Evolutionary conservation across 30 jellyfish, hydroid and myxozoan genomes (phyloP), one percentile per base, ranked within the genome.

Genomic region (Catostylus mosaicus): DNA sequence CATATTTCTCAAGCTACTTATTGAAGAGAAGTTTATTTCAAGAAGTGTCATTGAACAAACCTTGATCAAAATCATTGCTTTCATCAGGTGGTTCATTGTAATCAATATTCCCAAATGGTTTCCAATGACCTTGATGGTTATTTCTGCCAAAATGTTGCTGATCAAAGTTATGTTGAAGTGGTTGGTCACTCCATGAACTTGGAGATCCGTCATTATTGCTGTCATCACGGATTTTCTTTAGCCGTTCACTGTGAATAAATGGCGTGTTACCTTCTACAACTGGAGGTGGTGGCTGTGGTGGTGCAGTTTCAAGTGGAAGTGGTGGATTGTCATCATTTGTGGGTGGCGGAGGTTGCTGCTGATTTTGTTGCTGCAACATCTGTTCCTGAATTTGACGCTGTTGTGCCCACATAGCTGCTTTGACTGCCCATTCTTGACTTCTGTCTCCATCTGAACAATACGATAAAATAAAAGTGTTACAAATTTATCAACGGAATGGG

Each of bases 391-490:
- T 36, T 29, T 85, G 93, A 23, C 93, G 87, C 46, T 92, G 98
- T 48, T 92, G 96, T 30, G 96, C 98, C 98, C 98, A 92, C 90
- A 92, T 77, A 26, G 98, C 98, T 45, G 98, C 98, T 23, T 78
- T 82, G 67, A 82, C 87, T 3, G 98, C 98, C 98, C 98, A 92
- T 46, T 87, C 88, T 66, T 92, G 96, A 70, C 95, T 80, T 43
- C 86, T 70, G 86, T 92, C 96, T 54, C 85, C 92, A 83, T 67
- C 91, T 82, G 29, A n/a, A 50, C 19, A 50, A 0, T 5, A 4
- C n/a, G n/a, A n/a, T n/a, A n/a, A n/a, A n/a, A n/a, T n/a, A n/a
- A n/a, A n/a, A n/a, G n/a, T n/a, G n/a, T n/a, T n/a, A n/a, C n/a
- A n/a, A n/a, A n/a, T n/a, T n/a, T n/a, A n/a, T n/a, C n/a, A n/a